phyloP scores from a whole-genome alignment of 2,797 vertebrate species.

The Xenops minutus region DNA sequence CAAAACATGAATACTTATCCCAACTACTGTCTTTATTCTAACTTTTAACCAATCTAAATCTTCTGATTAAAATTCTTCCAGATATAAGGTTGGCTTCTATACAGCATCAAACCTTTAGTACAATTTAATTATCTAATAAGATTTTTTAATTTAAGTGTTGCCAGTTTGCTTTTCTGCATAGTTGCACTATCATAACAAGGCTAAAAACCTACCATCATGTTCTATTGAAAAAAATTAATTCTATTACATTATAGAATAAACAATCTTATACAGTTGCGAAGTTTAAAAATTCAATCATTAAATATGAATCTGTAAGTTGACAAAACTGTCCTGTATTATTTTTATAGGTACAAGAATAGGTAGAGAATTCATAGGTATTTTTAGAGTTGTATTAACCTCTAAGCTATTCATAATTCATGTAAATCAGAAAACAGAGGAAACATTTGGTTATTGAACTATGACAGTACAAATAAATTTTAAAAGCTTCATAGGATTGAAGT shows the following conservation, averaged over 20 bases:
- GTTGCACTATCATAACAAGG: neutral
- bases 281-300: neutral
- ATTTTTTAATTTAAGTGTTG: neutral
- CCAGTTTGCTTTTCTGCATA: neutral
- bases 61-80: neutral
- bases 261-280: neutral
- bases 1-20: neutral
- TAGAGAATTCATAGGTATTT: neutral
- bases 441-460: neutral
- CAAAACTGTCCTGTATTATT: neutral
- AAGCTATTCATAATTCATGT: neutral
- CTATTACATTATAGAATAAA: neutral
- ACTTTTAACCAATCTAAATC: neutral
- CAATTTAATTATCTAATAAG: neutral
- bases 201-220: neutral
- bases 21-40: neutral
- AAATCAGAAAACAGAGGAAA: neutral
- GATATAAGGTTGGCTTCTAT: neutral
- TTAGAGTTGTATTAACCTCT: neutral
- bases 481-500: neutral
- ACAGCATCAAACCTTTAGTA: neutral
- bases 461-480: neutral
- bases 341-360: neutral
- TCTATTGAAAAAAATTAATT: neutral
- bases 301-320: neutral